These are phyloP conservation scores for Trichosurus vulpecula DNA, from an alignment of 2,797 vertebrate species.

Conservation along the genomic window DNA sequence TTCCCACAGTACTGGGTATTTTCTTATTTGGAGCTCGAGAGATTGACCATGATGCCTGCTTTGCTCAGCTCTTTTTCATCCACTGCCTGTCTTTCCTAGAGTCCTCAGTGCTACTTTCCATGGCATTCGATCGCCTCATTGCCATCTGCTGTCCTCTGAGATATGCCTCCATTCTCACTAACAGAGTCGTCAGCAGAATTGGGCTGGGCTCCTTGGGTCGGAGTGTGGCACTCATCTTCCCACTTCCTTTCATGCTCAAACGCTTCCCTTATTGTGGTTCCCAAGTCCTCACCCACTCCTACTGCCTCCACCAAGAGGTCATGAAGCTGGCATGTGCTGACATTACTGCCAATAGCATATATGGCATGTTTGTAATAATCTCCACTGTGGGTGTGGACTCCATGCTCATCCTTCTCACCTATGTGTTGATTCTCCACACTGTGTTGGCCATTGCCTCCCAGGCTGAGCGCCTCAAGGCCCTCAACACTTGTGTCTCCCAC, in stretches of 20 bases:
- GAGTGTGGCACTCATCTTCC: conserved; percentile 57
- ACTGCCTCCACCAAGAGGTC: conserved; percentile 78
- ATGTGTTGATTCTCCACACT: conserved; percentile 50
- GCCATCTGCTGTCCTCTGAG: conserved; percentile 76
- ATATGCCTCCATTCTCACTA: conserved; percentile 71
- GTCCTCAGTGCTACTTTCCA: conserved; percentile 76
- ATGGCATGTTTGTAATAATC: conserved; percentile 67
- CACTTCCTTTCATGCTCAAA: conserved; percentile 72
- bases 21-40: conserved; percentile 60
- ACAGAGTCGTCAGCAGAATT: conserved; percentile 59
- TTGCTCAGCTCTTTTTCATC: conserved; percentile 84
- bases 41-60: conserved; percentile 73
- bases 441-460: conserved; percentile 56
- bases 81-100: conserved; percentile 76
- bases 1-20: conserved; percentile 73
- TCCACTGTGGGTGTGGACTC: conserved; percentile 77
- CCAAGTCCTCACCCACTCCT: conserved; percentile 69
- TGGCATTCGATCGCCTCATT: conserved; percentile 81
- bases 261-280: conserved; percentile 70
- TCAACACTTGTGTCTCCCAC: conserved; percentile 78
- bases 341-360: conserved; percentile 71
- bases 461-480: conserved; percentile 66
- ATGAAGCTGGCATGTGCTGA: conserved; percentile 77
- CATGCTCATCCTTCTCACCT: conserved; percentile 76
- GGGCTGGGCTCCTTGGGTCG: conserved; percentile 65